Evolutionary conservation across 53 echinoderm and acorn worm genomes (phyloP).

Genomic region (Hippasteria phrygiana): DNA sequence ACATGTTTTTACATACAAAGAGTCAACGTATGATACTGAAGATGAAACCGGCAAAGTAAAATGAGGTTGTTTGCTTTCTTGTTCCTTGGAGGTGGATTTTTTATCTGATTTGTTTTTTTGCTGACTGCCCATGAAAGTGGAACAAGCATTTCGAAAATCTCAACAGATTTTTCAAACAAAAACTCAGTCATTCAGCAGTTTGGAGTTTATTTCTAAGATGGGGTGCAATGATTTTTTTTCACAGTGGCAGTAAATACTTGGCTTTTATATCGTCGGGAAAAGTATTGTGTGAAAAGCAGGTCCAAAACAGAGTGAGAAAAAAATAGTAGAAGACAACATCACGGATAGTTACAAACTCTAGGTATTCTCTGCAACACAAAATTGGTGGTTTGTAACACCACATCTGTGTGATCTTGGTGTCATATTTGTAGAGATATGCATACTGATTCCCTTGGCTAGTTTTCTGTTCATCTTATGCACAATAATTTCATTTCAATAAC

Average conservation of each 20-base stretch:
- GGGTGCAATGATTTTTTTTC: no score
- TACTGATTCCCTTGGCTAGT: not conserved
- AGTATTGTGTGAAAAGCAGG: not conserved
- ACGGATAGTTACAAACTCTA: not conserved
- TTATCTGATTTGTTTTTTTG: not conserved
- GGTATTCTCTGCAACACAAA: not conserved
- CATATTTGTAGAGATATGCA: not conserved
- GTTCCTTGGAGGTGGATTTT: not conserved
- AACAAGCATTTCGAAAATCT: not conserved
- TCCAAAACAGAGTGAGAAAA: not conserved
- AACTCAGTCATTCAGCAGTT: not conserved
- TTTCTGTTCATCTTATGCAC: not conserved
- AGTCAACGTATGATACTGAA: not conserved
- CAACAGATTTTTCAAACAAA: not conserved
- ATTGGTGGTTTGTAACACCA: not conserved
- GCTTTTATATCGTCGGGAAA: not conserved
- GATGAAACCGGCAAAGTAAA: no score
- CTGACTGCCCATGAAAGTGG: not conserved
- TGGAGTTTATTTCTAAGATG: not conserved
- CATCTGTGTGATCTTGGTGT: not conserved
- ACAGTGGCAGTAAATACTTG: no score
- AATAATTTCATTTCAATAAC: not conserved
- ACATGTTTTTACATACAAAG: not conserved
- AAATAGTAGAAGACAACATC: not conserved
- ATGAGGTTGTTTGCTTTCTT: no score